Base-by-base conservation (phyloP, 2,888 invertebrate species). In the Dorcus hopei region DNA sequence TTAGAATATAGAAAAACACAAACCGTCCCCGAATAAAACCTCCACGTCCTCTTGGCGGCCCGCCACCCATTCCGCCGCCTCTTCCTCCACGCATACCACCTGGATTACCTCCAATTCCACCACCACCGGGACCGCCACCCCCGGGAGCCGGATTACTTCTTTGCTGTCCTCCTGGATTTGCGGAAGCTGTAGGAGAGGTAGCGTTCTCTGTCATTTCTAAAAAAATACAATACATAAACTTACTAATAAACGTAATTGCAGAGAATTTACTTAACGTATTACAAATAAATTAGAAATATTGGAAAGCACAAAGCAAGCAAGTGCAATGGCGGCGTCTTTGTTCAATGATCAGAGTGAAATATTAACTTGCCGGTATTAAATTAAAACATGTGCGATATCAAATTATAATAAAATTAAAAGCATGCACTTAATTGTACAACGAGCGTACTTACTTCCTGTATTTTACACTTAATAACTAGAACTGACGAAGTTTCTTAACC, bases 21-120 rank as follows among this genome's bases (percentile, higher is more conserved):
- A 43, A 59, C 59, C 59, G 59, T 49, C 59, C 59, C 52, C 59
- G 56, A 52, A 59, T 59, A 38, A 52, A 59, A 16, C 55, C 56
- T 38, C 57, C 58, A 8, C 59, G 49, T 11, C 59, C 56, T 23
- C 59, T 51, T 14, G 49, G 49, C 16, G 53, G 58, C n/a, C 38
- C 48, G 14, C 54, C 58, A 9, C 53, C 49, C 11, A 16, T n/a
- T 16, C 58, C 53, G n/a, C 58, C 54, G 23, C 58, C 49, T 33
- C 49, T 54, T 19, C 54, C 52, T 23, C 52, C 41, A 3, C 57
- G 52, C 11, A 45, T 39, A 26, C 38, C 53, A 9, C 39, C 50
- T 33, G 33, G 47, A 7, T 42, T 49, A 26, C 54, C 54, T n/a
- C 40, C 41, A 38, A 26, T 33, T 19, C 23, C 43, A 5, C 26